Percentiles rank a stretch among this genome's conserved stretches.
Evolutionary conservation across 1,140 invertebrate genomes (phyloP).

Genomic region (Drosophila eugracilis): DNA sequence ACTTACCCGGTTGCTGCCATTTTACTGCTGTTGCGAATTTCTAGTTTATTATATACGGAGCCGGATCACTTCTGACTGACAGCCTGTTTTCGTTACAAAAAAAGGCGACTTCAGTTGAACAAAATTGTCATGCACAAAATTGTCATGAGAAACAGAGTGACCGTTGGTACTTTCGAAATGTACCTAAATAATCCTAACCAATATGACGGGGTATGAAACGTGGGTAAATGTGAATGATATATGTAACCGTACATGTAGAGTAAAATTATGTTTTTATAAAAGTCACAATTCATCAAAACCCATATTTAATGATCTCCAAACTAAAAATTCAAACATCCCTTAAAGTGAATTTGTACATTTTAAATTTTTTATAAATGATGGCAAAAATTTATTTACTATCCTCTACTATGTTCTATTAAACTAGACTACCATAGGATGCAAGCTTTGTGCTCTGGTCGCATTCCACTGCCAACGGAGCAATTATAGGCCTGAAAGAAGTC

Average conservation of each 20-base stretch:
- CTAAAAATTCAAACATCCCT: not conserved
- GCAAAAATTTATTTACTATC: no score
- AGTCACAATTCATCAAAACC: not conserved
- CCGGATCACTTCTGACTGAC: conserved; percentile 40
- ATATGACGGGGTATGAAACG: not conserved
- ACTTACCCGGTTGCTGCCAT: conserved; percentile 70
- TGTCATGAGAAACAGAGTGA: conserved; percentile 1
- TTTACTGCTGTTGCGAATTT: conserved; percentile 43
- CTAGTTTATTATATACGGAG: conserved; percentile 20
- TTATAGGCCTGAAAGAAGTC: conserved; percentile 88
- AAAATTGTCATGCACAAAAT: conserved; percentile 39
- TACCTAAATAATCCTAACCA: not conserved
- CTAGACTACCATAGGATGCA: conserved; percentile 62
- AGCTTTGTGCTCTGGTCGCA: conserved; percentile 87
- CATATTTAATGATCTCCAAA: not conserved
- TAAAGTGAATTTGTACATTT: no score
- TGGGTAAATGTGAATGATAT: not conserved
- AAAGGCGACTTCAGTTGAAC: conserved; percentile 61
- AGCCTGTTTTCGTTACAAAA: conserved; percentile 51
- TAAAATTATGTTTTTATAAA: not conserved
- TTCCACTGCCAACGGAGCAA: conserved; percentile 86
- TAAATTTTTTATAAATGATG: not conserved
- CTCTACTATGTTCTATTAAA: no score
- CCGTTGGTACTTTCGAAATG: not conserved
- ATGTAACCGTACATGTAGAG: not conserved